Conservation (phyloP, 2,113 vertebrate genomes). For the Charina bottae region DNA sequence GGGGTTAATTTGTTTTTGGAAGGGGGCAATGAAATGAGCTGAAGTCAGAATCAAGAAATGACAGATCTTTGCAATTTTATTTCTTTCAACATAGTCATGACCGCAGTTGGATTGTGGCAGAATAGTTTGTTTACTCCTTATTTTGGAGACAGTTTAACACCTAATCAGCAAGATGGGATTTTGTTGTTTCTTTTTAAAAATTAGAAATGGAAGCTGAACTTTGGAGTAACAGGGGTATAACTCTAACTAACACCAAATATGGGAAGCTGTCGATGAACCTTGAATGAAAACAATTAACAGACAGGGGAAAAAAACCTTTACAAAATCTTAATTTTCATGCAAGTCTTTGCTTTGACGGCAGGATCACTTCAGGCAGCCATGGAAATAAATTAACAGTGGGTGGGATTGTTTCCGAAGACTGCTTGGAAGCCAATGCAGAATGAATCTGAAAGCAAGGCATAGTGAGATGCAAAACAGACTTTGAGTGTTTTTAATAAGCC, state of each 20-base stretch:
- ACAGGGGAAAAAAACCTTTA: conserved; percentile 41
- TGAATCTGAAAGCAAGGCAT: neutral
- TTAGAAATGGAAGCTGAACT: conserved; percentile 24
- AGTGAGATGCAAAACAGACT: neutral
- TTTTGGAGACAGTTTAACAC: neutral
- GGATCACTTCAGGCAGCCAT: neutral
- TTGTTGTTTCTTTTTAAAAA: neutral
- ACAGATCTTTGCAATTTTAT: neutral
- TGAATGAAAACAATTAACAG: conserved; percentile 39
- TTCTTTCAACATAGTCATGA: neutral
- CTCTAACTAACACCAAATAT: neutral
- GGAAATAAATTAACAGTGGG: neutral
- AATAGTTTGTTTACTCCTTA: neutral
- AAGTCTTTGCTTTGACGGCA: conserved; percentile 8
- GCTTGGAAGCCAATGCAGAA: neutral
- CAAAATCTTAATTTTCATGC: conserved; percentile 47
- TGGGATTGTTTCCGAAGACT: neutral
- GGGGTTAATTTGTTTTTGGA: neutral
- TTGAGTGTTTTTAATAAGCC: neutral
- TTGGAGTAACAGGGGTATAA: conserved; percentile 47
- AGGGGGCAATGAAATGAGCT: neutral
- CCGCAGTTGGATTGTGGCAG: neutral
- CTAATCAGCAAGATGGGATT: neutral
- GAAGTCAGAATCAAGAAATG: neutral
- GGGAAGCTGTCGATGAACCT: conserved; percentile 42